Evolutionary conservation across 1,140 invertebrate genomes (phyloP), one percentile per base, ranked within the genome.

Genomic region (Euschistus heros): DNA sequence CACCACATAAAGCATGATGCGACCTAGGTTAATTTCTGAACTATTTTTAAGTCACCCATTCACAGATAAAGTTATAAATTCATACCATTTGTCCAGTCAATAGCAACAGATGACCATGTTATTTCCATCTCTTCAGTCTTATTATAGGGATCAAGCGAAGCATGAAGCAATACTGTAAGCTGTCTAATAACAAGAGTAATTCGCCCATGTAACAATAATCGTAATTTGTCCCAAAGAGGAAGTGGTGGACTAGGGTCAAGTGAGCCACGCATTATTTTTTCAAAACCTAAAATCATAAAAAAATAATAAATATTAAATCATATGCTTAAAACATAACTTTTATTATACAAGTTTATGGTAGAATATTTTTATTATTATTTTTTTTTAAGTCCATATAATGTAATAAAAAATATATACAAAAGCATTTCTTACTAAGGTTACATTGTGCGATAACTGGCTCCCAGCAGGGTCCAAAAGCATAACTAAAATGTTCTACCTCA

Each of bases 91-190:
- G 92, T 94, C 94, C 95, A 98, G 71, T 98, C 93, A 70, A 98
- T 85, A 20, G 89, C 86, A 0, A 96, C 80, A 69, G 92, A 84
- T 8, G 84, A 87, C 94, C 96, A 99, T 0, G 92, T 91, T 20
- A 97, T 79, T 76, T 98, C 96, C 92, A 99, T 97, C 76, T 98
- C 90, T 76, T 99, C 97, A 0, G 96, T 98, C 0, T 92, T 95
- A 74, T 99, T 99, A 74, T 98, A 98, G 0, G 97, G 97, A 80
- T 99, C 94, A 6, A 96, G 78, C 0, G 94, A 97, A 2, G 94
- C 94, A 75, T 98, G 94, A 70, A 98, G 74, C 44, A 94, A 77
- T 18, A 96, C 84, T 2, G 91, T 93, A 67, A 97, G 80, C 71
- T 91, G 88, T 71, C 87, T 83, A 13, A 92, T 86, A 63, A 88